Evolutionary conservation across 2,888 invertebrate genomes (phyloP).

Genomic region (Pristionchus entomophagus): DNA sequence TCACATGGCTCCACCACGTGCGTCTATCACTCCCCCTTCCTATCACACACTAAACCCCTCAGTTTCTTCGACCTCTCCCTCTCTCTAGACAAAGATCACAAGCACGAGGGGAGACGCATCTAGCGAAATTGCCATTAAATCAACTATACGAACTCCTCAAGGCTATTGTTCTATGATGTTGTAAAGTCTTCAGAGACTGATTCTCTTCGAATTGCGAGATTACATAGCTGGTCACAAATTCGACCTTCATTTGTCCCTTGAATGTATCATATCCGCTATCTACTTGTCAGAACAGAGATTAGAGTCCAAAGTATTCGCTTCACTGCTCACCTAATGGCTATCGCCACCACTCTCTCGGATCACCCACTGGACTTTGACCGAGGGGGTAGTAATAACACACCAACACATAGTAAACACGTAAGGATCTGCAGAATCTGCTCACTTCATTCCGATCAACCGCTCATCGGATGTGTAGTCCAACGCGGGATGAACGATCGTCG

Average conservation of each 20-base stretch:
- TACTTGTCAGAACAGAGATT: too few species aligned
- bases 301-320: too few species aligned
- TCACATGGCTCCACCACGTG: slow-evolving; percentile 7
- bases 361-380: neutral
- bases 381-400: neutral
- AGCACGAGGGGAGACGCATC: neutral
- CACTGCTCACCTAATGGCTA: too few species aligned
- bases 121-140: neutral
- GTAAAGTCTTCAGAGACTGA: neutral
- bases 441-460: slow-evolving; percentile 47
- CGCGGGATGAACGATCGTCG: slow-evolving; percentile 12
- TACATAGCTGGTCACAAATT: too few species aligned
- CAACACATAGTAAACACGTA: neutral
- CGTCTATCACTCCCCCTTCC: neutral
- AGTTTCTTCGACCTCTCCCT: neutral
- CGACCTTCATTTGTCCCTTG: too few species aligned
- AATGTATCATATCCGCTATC: too few species aligned
- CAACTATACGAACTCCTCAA: neutral
- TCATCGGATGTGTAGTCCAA: slow-evolving; percentile 32
- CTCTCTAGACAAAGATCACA: neutral
- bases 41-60: slow-evolving; percentile 23
- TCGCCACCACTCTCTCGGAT: too few species aligned
- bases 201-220: neutral
- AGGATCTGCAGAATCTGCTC: neutral
- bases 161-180: neutral